Percentiles rank a stretch among this genome's conserved stretches.
Conservation (phyloP, 2,113 vertebrate species). For the Neolamprologus devosi region DNA sequence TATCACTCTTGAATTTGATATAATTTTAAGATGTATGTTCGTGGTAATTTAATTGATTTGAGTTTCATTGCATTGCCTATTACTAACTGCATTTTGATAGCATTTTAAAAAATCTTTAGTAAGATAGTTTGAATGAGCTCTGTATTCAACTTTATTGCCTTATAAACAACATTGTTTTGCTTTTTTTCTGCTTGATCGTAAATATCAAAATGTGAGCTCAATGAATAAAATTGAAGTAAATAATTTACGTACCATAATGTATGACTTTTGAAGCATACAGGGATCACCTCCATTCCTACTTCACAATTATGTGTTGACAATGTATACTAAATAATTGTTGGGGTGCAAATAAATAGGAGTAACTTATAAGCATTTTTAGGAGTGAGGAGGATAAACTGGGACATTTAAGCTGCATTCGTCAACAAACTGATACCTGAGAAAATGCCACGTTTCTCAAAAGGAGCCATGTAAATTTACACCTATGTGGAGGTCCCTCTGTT, state of each 20-base stretch:
- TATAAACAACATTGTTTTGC: rapidly evolving
- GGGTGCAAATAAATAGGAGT: neutral
- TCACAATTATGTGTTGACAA: neutral
- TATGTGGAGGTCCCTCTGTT: neutral
- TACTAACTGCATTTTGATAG: neutral
- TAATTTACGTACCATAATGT: neutral
- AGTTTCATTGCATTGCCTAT: neutral
- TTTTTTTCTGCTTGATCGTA: neutral
- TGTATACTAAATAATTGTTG: neutral
- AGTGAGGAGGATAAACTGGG: neutral
- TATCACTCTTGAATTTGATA: neutral
- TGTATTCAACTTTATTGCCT: rapidly evolving
- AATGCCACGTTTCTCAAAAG: rapidly evolving
- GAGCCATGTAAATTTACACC: rapidly evolving
- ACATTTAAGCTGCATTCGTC: rapidly evolving
- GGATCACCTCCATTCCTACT: neutral
- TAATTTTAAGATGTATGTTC: neutral
- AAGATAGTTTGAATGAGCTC: neutral
- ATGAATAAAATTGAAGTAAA: neutral
- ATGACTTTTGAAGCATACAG: neutral
- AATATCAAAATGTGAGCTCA: neutral
- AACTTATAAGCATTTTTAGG: neutral
- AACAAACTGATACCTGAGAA: rapidly evolving
- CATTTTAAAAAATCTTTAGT: rapidly evolving
- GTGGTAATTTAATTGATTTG: neutral